Conservation (phyloP, 2,113 vertebrate species). For the Uropsilus gracilis region DNA sequence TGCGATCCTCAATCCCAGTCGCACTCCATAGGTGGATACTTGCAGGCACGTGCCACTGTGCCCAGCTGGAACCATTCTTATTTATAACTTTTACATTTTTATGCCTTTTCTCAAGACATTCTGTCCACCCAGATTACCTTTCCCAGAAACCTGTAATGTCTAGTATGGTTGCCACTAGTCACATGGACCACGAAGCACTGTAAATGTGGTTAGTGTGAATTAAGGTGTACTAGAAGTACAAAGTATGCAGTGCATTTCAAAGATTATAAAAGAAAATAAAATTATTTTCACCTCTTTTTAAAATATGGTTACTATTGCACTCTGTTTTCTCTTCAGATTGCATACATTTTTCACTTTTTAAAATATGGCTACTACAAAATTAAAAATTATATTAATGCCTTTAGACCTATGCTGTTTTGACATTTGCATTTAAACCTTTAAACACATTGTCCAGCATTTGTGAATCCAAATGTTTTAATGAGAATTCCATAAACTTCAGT, state of each 20-base stretch:
- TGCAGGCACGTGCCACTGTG: too few species aligned
- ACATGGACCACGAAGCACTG: not conserved
- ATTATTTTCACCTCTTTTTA: not conserved
- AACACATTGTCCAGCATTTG: not conserved
- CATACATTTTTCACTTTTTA: too few species aligned
- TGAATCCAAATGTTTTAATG: constrained; percentile 1
- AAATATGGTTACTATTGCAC: not conserved
- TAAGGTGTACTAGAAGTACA: not conserved
- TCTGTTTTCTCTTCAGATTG: too few species aligned
- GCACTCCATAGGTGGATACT: too few species aligned
- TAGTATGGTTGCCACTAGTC: not conserved
- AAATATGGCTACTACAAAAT: not conserved
- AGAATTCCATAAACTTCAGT: not conserved
- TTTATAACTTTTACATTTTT: too few species aligned
- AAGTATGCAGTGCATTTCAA: not conserved
- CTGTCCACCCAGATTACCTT: not conserved
- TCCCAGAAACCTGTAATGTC: not conserved
- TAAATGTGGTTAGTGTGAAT: not conserved
- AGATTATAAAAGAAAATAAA: not conserved
- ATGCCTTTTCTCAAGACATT: not conserved
- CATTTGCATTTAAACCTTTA: not conserved
- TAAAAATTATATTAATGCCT: not conserved
- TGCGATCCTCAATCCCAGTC: too few species aligned
- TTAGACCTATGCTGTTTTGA: too few species aligned
- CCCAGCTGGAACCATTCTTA: too few species aligned